Evolutionary conservation across 2,797 vertebrate genomes (phyloP).

Genomic region (Mus minutoides): DNA sequence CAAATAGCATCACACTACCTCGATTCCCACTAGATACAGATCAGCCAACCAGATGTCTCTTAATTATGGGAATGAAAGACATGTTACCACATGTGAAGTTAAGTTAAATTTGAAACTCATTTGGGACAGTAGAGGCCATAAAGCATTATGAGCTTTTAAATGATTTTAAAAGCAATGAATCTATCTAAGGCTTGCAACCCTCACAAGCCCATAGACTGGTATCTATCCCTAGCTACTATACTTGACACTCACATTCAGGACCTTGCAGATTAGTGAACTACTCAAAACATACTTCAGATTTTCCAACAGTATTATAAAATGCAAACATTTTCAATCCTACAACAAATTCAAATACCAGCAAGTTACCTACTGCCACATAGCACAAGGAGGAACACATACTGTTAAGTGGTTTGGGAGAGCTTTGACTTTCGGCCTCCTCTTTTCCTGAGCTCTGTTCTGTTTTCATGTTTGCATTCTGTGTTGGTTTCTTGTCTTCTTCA

Average conservation of each 20-base stretch:
- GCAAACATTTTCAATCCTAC: constrained; percentile 26
- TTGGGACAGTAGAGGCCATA: not conserved
- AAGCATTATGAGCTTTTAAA: not conserved
- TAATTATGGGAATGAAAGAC: constrained; percentile 56
- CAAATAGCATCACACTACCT: not conserved
- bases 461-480: constrained; percentile 87
- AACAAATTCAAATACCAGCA: constrained; percentile 24
- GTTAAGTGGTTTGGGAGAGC: constrained; percentile 88
- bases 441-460: constrained; percentile 87
- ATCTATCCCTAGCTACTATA: not conserved
- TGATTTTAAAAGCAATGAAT: not conserved
- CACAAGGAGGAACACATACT: constrained; percentile 85
- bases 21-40: constrained; percentile 3
- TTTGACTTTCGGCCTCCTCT: constrained; percentile 83
- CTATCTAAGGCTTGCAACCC: not conserved
- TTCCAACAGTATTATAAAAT: constrained; percentile 25
- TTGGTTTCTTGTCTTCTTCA: constrained; percentile 85
- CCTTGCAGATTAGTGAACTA: not conserved
- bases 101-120: not conserved
- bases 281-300: constrained; percentile 10
- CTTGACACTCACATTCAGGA: not conserved
- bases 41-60: not conserved
- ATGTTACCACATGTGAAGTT: not conserved
- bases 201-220: not conserved
- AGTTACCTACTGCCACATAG: not conserved